Evolutionary conservation across 2,888 invertebrate species (phyloP).

Genomic region (Nomada flava): DNA sequence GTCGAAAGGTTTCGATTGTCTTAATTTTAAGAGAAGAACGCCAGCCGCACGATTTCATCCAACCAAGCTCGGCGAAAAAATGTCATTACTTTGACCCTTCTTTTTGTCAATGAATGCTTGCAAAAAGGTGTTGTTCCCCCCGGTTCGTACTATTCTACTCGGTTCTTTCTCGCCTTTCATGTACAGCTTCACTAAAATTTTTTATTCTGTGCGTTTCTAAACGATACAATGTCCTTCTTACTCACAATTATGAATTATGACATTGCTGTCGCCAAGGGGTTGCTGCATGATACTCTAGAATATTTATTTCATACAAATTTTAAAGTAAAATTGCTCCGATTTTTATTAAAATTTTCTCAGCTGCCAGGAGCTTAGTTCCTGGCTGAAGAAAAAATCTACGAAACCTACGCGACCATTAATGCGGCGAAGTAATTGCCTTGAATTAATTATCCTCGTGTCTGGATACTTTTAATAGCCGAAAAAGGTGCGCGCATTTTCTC

Average conservation of each 20-base stretch:
- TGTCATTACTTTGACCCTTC: conserved; percentile 32
- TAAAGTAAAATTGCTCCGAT: not conserved
- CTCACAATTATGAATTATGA: not conserved
- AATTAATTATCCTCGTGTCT: conserved; percentile 70
- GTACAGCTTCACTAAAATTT: too few species aligned
- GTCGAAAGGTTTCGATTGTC: conserved; percentile 59
- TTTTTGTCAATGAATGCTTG: conserved; percentile 16
- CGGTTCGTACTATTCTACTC: not conserved
- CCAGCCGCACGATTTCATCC: conserved; percentile 41
- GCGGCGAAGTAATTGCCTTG: conserved; percentile 42
- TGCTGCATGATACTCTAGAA: too few species aligned
- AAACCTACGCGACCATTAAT: not conserved
- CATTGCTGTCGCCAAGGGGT: too few species aligned
- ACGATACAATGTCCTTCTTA: not conserved
- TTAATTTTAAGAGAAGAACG: conserved; percentile 53
- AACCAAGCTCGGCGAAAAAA: conserved; percentile 15
- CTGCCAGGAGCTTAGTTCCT: not conserved
- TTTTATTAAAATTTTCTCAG: not conserved
- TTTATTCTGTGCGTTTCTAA: too few species aligned
- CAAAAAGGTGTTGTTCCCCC: not conserved
- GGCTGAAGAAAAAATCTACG: not conserved
- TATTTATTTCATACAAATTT: too few species aligned
- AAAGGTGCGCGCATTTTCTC: conserved; percentile 47
- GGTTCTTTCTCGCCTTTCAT: not conserved
- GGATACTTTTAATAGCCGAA: conserved; percentile 73